Percentiles rank a stretch among this genome's conserved stretches.
phyloP scores from a whole-genome alignment of 64 coral and sea anemone genomes.

The Platygyra sinensis region DNA sequence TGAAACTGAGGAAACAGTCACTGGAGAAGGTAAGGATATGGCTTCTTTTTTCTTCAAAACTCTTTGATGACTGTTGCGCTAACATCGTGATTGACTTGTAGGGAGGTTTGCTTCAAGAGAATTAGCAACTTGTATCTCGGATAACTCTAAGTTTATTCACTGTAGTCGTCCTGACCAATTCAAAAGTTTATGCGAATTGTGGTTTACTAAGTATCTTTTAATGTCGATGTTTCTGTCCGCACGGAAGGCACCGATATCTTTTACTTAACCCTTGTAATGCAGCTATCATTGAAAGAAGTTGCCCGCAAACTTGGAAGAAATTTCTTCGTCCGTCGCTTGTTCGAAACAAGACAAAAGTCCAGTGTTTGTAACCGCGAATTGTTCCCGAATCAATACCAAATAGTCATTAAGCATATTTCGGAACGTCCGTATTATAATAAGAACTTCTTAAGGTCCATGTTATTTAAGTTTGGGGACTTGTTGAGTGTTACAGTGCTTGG shows the following conservation, averaged over 20 bases:
- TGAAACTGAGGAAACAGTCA: background rate
- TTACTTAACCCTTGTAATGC: too few relatives aligned
- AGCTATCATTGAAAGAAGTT: too few relatives aligned
- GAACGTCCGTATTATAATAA: background rate
- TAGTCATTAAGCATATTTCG: conserved; percentile 8
- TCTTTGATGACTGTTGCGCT: too few relatives aligned
- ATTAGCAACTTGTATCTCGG: too few relatives aligned
- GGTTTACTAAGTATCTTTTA: too few relatives aligned
- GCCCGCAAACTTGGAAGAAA: background rate
- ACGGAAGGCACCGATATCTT: too few relatives aligned
- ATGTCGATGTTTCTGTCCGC: too few relatives aligned
- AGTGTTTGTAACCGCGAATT: background rate
- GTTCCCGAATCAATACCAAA: background rate
- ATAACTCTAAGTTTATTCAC: too few relatives aligned
- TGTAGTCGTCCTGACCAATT: too few relatives aligned
- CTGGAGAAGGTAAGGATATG: background rate
- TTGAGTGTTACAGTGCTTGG: background rate
- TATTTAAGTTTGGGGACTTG: background rate
- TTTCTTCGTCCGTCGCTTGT: background rate
- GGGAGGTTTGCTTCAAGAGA: too few relatives aligned
- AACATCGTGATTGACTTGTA: background rate
- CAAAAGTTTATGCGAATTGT: too few relatives aligned
- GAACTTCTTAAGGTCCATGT: background rate
- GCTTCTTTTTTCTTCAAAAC: background rate
- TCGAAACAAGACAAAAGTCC: background rate